These are phyloP conservation scores for Phylloscopus trochilus DNA, from an alignment of 2,113 vertebrate species.

Conservation along the genomic window DNA sequence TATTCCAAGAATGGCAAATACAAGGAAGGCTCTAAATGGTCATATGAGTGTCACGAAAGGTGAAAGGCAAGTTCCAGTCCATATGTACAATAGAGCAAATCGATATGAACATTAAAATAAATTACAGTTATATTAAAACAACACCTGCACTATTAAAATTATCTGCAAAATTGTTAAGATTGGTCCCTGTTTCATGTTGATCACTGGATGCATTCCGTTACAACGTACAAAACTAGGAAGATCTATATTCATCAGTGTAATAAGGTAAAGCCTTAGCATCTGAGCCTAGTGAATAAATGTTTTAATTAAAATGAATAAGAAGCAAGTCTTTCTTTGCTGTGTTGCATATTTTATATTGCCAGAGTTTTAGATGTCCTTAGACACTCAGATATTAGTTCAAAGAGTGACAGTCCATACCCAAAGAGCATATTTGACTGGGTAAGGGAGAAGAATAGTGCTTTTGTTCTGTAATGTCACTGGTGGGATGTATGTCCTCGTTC, in stretches of 20 bases:
- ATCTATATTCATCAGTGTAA: neutral
- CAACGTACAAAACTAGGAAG: neutral
- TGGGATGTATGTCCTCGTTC: neutral
- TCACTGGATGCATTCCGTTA: neutral
- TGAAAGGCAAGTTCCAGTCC: neutral
- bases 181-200: neutral
- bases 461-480: neutral
- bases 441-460: neutral
- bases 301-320: constrained; percentile 14
- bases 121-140: neutral
- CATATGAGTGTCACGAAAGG: neutral
- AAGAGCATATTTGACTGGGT: neutral
- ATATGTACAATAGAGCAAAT: neutral
- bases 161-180: neutral
- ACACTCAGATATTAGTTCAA: neutral
- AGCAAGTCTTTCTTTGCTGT: neutral
- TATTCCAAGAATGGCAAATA: neutral
- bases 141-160: neutral
- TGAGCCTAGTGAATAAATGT: neutral
- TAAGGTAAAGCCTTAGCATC: neutral
- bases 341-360: neutral
- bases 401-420: neutral
- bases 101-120: neutral
- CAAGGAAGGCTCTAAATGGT: neutral
- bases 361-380: neutral